Evolutionary conservation across 2,888 invertebrate species (phyloP), one percentile per base, ranked within the genome.

Genomic region (Pammene aurita): DNA sequence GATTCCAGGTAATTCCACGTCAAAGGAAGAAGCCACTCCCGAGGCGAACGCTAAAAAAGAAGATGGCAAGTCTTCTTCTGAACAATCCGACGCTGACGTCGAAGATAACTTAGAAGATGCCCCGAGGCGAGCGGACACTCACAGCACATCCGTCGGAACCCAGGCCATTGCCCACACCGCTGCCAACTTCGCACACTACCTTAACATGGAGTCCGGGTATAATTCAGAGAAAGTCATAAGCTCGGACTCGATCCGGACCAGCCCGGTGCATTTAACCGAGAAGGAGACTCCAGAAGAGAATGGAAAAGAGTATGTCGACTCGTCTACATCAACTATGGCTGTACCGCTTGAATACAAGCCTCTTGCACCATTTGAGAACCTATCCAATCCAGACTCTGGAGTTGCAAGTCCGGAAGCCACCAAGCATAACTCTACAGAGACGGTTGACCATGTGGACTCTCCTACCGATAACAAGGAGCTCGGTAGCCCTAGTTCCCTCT

Each of bases 81-180:
- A 94, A 73, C 95, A 96, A 79, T 96, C 96, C 0, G 96, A 96
- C 80, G 96, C 96, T 0, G 97, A 97, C 79, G 94, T 96, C 0
- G 97, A 97, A 84, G 96, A 96, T 79, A 96, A 96, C 80, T 85
- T 95, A 0, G 95, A 96, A 73, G 95, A 94, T 66, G 88, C 89
- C 44, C 85, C 91, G 4, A 82, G 87, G 2, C 80, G 78, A 7
- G 72, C 80, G 0, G 86, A 86, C 73, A 81, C 84, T 0, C 83
- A 87, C 71, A 77, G 82, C 1, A 82, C 82, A 7, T 80, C 85
- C 0, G 84, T 81, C 0, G 85, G 81, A n/a, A 78, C 86, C 0
- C 86, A 84, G 67, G 81, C 86, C 48, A 77, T 86, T n/a, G 84
- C 89, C 0, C 85, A 92, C 77, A 84, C 89, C 13, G 84, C 93